A percentile compares a stretch with the other conserved stretches of the same genome.
Evolutionary conservation across 2,888 invertebrate species (phyloP).

Genomic region (Pogonocherus hispidulus): DNA sequence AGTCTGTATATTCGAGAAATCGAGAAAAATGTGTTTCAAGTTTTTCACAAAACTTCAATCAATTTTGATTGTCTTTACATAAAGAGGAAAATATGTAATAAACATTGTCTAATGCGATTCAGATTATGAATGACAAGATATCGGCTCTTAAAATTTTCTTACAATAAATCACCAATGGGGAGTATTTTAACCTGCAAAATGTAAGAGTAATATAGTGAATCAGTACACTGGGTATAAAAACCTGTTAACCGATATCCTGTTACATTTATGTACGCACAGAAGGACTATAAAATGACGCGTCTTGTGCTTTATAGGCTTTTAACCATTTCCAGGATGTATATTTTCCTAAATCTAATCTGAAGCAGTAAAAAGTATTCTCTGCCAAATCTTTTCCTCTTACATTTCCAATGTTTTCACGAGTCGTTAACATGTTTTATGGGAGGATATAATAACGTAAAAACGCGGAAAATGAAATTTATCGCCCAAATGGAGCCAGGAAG

Average conservation of each 20-base stretch:
- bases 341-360: constrained; percentile 1
- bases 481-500: background rate
- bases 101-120: too few species aligned
- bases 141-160: too few species aligned
- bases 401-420: constrained; percentile 3
- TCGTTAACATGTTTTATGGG: constrained; percentile 12
- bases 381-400: background rate
- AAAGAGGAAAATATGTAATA: too few species aligned
- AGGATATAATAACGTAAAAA: background rate
- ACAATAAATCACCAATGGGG: too few species aligned
- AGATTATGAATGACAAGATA: too few species aligned
- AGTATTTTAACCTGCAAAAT: too few species aligned
- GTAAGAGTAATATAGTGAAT: too few species aligned
- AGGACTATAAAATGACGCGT: background rate
- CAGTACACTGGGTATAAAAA: too few species aligned
- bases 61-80: too few species aligned
- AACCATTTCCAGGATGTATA: background rate
- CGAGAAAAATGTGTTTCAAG: too few species aligned
- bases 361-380: background rate
- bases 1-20: too few species aligned
- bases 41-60: too few species aligned
- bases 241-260: constrained; percentile 1
- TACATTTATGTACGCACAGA: background rate
- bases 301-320: background rate
- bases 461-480: constrained; percentile 6